Evolutionary conservation across 2,888 invertebrate species (phyloP).

Genomic region (Drosophila meridionalis): DNA sequence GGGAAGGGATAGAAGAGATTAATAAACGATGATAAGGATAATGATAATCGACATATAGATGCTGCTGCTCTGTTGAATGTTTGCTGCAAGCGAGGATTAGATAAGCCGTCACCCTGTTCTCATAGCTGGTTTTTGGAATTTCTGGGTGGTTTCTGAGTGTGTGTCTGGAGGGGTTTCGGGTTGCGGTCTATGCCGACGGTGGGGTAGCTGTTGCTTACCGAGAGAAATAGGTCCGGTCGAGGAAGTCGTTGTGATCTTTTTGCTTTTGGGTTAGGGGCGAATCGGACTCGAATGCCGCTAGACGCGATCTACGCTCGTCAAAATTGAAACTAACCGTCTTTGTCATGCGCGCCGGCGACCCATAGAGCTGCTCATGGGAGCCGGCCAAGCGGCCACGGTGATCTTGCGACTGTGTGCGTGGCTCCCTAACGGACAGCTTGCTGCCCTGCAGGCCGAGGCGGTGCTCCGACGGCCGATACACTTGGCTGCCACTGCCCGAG

Average conservation of each 20-base stretch:
- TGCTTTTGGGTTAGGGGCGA: conserved; percentile 73
- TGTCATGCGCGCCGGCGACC: conserved; percentile 78
- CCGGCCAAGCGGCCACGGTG: conserved; percentile 74
- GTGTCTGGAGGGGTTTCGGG: conserved; percentile 23
- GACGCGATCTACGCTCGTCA: conserved; percentile 83
- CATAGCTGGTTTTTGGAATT: conserved; percentile 25
- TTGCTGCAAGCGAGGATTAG: conserved; percentile 66
- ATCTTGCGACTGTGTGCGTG: conserved; percentile 84
- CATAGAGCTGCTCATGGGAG: conserved; percentile 80
- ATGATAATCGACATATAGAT: conserved; percentile 11
- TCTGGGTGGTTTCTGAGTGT: conserved; percentile 40
- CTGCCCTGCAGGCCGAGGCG: conserved; percentile 70
- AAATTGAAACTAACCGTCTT: conserved; percentile 85
- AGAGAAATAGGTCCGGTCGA: conserved; percentile 83
- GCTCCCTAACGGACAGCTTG: conserved; percentile 75
- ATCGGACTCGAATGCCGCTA: conserved; percentile 80
- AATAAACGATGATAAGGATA: not conserved
- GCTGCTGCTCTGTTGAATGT: conserved; percentile 29
- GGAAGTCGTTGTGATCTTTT: conserved; percentile 78
- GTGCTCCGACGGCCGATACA: conserved; percentile 77
- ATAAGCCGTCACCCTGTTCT: conserved; percentile 61
- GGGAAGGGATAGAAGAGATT: not conserved
- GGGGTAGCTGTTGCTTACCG: conserved; percentile 83
- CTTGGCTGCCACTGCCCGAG: conserved; percentile 53
- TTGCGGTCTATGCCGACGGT: conserved; percentile 37